Percentiles rank a stretch among this genome's conserved stretches.
Evolutionary conservation across 53 echinoderm and acorn worm species (phyloP).

Genomic region (Holothuria scabra): DNA sequence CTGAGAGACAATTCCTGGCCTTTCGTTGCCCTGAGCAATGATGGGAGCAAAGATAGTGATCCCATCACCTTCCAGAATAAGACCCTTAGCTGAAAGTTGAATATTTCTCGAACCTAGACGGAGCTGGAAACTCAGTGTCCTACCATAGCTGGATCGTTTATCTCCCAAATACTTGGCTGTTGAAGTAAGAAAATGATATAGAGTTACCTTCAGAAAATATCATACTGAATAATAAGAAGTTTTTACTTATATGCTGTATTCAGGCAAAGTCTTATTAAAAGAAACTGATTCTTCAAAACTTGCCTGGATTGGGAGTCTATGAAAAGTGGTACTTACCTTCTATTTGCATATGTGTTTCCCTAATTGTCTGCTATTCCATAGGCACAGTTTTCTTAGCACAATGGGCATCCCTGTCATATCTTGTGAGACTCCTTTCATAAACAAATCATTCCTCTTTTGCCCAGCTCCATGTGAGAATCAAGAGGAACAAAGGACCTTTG

Average conservation of each 20-base stretch:
- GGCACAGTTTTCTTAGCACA: too few relatives aligned
- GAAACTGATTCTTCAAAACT: too few relatives aligned
- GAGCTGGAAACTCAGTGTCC: conserved; percentile 80
- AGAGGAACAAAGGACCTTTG: too few relatives aligned
- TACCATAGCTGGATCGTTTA: conserved; percentile 76
- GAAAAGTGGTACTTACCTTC: too few relatives aligned
- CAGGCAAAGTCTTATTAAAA: too few relatives aligned
- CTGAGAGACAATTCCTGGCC: conserved; percentile 66
- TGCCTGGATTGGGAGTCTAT: too few relatives aligned
- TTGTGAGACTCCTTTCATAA: too few relatives aligned
- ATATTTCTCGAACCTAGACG: conserved; percentile 77
- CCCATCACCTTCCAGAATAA: conserved; percentile 83
- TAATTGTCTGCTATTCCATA: too few relatives aligned
- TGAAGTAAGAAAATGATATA: neutral
- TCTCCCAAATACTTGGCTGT: conserved; percentile 82
- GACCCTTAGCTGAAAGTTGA: conserved; percentile 70
- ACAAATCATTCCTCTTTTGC: too few relatives aligned
- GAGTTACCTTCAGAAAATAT: neutral
- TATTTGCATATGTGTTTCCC: too few relatives aligned
- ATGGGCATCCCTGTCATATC: too few relatives aligned
- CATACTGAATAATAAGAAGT: neutral
- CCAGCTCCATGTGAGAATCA: too few relatives aligned
- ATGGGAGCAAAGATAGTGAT: conserved; percentile 80
- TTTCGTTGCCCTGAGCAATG: conserved; percentile 78
- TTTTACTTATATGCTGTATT: neutral